Evolutionary conservation across 2,797 vertebrate genomes (phyloP).

Genomic region (Pseudochromis fuscus): DNA sequence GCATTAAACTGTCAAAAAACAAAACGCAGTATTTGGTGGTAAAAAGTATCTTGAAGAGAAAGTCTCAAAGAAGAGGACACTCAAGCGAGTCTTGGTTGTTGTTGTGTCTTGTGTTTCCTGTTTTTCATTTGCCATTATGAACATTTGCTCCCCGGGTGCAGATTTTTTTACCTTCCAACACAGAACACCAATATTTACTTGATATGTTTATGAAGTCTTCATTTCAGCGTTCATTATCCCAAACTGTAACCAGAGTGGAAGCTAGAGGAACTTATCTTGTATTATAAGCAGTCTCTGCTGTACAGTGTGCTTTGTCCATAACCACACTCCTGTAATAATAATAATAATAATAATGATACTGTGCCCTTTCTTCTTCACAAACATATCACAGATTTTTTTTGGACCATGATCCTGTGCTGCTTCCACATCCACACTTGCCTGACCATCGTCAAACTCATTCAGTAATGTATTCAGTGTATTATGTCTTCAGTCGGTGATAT

Average conservation of each 20-base stretch:
- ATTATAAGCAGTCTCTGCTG: slow-evolving; percentile 3
- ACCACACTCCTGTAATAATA: slow-evolving; percentile 13
- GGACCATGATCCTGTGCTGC: slow-evolving; percentile 41
- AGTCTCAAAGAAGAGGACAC: not conserved
- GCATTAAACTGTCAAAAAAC: not conserved
- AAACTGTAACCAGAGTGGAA: slow-evolving; percentile 26
- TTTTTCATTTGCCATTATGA: not conserved
- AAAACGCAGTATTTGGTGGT: no score
- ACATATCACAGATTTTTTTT: not conserved
- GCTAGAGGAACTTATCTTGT: not conserved
- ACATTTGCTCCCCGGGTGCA: not conserved
- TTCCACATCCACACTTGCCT: slow-evolving; percentile 28
- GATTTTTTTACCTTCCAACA: no score
- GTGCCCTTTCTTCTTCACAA: not conserved
- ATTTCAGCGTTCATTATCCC: slow-evolving; percentile 2
- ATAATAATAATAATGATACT: no score
- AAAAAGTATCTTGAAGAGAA: not conserved
- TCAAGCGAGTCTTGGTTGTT: not conserved
- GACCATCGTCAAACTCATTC: slow-evolving; percentile 2
- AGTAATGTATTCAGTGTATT: slow-evolving; percentile 7
- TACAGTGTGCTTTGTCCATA: not conserved
- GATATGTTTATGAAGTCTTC: slow-evolving; percentile 3
- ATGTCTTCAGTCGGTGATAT: slow-evolving; percentile 27
- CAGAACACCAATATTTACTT: no score
- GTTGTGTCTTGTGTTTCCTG: not conserved